These are phyloP conservation scores for Crossaster papposus DNA, from an alignment of 53 echinoderm and acorn worm genomes.

Conservation along the genomic window DNA sequence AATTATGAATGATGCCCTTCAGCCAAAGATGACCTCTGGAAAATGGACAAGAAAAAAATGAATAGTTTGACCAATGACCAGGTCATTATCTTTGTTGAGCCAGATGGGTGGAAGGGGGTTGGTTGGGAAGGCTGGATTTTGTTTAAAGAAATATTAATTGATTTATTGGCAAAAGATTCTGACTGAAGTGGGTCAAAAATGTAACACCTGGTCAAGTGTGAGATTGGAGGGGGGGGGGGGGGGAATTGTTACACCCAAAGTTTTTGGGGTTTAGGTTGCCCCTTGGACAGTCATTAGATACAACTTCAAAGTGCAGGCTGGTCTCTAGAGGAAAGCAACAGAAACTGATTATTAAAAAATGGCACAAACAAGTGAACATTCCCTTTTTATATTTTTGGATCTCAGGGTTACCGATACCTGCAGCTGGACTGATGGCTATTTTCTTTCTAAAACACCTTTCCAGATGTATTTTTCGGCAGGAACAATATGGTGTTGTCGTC, in stretches of 20 bases:
- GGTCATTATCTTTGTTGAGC: background rate
- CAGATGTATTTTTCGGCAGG: conserved; percentile 13
- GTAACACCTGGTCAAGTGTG: conserved; percentile 56
- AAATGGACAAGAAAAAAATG: background rate
- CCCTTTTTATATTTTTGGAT: background rate
- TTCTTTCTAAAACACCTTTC: conserved; percentile 24
- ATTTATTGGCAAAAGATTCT: conserved; percentile 26
- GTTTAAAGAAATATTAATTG: conserved; percentile 2
- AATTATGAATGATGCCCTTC: background rate
- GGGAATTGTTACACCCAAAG: background rate
- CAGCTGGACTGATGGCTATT: background rate
- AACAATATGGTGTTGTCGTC: conserved; percentile 9
- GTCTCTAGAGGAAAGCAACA: background rate
- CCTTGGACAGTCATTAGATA: background rate
- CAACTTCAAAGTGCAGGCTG: conserved; percentile 15
- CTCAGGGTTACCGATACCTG: background rate
- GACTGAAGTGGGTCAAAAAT: conserved; percentile 32
- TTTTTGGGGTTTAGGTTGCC: background rate
- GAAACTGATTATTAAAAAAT: background rate
- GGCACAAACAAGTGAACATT: background rate
- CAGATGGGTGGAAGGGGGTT: background rate
- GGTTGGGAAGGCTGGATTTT: background rate
- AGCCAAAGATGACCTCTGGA: conserved; percentile 42
- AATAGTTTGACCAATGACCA: conserved; percentile 40
- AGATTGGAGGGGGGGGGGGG: background rate